Conservation (phyloP, 2,113 vertebrate species). For the Barbus barbus region DNA sequence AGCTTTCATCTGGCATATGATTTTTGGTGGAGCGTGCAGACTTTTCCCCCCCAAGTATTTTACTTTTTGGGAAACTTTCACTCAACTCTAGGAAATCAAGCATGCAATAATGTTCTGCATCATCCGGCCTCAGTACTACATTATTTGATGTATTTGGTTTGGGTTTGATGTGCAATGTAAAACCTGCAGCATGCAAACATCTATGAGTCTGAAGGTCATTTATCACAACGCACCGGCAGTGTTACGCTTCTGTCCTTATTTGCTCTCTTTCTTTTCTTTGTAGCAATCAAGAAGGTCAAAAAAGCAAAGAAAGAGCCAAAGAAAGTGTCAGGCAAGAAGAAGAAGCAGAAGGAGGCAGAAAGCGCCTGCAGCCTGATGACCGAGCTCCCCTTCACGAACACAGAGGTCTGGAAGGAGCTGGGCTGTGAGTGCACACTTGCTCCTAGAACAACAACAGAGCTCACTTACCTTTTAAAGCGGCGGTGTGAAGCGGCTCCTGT, state of each 20-base stretch:
- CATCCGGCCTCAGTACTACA: no score
- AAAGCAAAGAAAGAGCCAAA: constrained; percentile 29
- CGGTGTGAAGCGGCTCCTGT: neutral
- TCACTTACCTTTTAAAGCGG: neutral
- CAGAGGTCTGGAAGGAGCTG: constrained; percentile 77
- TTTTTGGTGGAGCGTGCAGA: no score
- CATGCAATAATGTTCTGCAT: no score
- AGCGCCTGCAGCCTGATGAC: constrained; percentile 65
- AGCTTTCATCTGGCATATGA: no score
- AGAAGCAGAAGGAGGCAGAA: constrained; percentile 57
- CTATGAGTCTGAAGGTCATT: no score
- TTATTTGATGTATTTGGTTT: neutral
- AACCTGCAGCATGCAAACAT: neutral
- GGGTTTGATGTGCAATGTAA: neutral
- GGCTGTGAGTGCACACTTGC: constrained; percentile 42
- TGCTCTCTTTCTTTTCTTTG: constrained; percentile 1
- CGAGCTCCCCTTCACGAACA: constrained; percentile 81
- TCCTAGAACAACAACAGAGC: neutral
- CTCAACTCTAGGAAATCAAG: no score
- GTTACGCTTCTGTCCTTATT: neutral
- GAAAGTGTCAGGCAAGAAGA: constrained; percentile 57
- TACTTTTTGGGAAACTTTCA: no score
- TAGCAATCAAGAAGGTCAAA: constrained; percentile 44
- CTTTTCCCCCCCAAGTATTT: no score
- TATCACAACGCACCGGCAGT: neutral